Evolutionary conservation across 2,888 invertebrate genomes (phyloP), one percentile per base, ranked within the genome.

Genomic region (Heliconius aoede): DNA sequence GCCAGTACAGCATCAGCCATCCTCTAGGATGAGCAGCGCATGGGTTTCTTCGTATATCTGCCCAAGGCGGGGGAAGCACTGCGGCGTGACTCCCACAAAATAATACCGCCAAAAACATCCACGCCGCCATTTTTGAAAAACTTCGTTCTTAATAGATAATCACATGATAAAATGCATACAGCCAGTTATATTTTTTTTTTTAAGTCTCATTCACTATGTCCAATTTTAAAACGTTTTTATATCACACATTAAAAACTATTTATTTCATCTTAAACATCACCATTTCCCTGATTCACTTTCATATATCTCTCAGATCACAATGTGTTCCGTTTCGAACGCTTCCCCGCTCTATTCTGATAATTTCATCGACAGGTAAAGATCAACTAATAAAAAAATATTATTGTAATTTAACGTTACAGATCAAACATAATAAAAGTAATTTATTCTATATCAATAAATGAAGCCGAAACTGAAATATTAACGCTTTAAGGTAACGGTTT

Each of bases 1-100:
- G 97, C 98, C 98, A 98, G 89, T 96, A 97, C 75, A 98, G 95
- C 86, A 97, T 95, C 85, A 98, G 97, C 98, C 98, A 98, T 68
- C 98, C 98, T 79, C 96, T 95, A 0, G 97, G 96, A 87, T 97
- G 96, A 4, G 95, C 93, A 5, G 98, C 97, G 83, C 98, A 98
- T 0, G 98, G 98, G 89, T 98, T 98, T 83, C 96, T 95, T 80
- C 95, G 95, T 1, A 97, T 96, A 87, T 98, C 96, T 72, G 97
- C 97, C 98, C 98, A 98, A 15, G 97, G 97, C 1, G 98, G 98
- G 55, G 98, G 97, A 82, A 97, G 95, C 79, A 98, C 96, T 51
- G 89, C 93, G 1, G 96, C 96, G 21, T 95, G 95, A 62, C 92
- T 89, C n/a, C 93, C 94, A 75, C 90, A 93, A 60, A 94, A 80